Evolutionary conservation across 2,797 vertebrate species (phyloP).

Genomic region (Alexandromys oeconomus): DNA sequence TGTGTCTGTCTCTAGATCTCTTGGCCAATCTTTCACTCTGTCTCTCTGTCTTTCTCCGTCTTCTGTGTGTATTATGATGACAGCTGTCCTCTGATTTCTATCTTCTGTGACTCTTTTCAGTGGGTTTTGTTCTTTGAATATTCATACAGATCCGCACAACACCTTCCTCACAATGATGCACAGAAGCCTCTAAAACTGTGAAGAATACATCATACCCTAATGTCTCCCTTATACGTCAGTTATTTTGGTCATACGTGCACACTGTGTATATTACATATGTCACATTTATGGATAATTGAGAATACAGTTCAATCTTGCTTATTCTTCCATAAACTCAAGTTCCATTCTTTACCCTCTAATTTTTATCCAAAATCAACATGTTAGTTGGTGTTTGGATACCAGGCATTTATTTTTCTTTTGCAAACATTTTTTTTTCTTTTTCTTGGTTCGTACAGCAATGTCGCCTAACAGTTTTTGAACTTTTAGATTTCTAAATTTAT

Average conservation of each 20-base stretch:
- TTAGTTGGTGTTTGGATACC: neutral
- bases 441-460: neutral
- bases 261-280: neutral
- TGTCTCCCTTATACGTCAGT: neutral
- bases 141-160: neutral
- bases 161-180: neutral
- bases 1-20: neutral
- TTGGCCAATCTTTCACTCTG: neutral
- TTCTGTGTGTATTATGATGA: neutral
- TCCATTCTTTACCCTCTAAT: fast-evolving
- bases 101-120: neutral
- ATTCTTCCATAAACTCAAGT: neutral
- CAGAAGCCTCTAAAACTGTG: neutral
- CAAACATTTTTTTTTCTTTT: neutral
- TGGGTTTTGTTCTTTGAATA: no score
- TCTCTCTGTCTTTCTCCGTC: neutral
- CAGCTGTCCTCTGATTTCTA: neutral
- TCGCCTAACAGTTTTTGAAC: neutral
- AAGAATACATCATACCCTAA: no score
- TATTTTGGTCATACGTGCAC: neutral
- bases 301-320: neutral
- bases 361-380: neutral
- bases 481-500: neutral
- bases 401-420: neutral
- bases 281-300: neutral